Percentiles rank a stretch among this genome's conserved stretches.
These are phyloP conservation scores for Micropterix aruncella DNA, from an alignment of 2,888 invertebrate genomes.

Conservation along the genomic window DNA sequence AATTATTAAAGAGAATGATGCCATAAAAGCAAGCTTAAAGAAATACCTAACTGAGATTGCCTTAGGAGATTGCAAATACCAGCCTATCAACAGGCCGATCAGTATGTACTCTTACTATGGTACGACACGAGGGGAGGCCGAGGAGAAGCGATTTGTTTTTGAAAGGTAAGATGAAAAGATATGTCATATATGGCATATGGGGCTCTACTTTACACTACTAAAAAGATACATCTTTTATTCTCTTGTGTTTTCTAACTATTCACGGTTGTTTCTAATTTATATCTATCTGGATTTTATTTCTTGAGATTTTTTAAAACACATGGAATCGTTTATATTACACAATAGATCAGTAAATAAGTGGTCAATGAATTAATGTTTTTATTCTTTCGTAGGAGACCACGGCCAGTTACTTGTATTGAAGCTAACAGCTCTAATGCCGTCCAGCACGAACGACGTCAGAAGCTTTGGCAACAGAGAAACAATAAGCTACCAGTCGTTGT, in stretches of 20 bases:
- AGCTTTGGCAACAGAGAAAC: conserved; percentile 19
- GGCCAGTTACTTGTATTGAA: conserved; percentile 42
- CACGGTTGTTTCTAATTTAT: too few species aligned
- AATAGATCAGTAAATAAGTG: too few species aligned
- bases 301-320: too few species aligned
- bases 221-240: too few species aligned
- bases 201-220: too few species aligned
- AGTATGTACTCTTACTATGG: conserved; percentile 11
- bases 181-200: too few species aligned
- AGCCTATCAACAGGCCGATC: conserved; percentile 15
- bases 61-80: conserved; percentile 22
- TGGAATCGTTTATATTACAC: too few species aligned
- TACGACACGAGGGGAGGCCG: conserved; percentile 2
- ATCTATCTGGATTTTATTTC: too few species aligned
- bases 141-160: not conserved
- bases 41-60: conserved; percentile 46
- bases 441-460: conserved; percentile 32
- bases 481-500: conserved; percentile 10
- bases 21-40: conserved; percentile 44
- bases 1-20: conserved; percentile 44
- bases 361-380: too few species aligned
- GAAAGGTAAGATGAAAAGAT: not conserved
- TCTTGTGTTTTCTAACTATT: too few species aligned
- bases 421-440: conserved; percentile 43
- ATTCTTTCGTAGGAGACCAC: conserved; percentile 9